Percentiles rank a stretch among this genome's conserved stretches.
These are phyloP conservation scores for Meloidogyne floridensis DNA, from an alignment of 1,140 invertebrate species.

Conservation along the genomic window DNA sequence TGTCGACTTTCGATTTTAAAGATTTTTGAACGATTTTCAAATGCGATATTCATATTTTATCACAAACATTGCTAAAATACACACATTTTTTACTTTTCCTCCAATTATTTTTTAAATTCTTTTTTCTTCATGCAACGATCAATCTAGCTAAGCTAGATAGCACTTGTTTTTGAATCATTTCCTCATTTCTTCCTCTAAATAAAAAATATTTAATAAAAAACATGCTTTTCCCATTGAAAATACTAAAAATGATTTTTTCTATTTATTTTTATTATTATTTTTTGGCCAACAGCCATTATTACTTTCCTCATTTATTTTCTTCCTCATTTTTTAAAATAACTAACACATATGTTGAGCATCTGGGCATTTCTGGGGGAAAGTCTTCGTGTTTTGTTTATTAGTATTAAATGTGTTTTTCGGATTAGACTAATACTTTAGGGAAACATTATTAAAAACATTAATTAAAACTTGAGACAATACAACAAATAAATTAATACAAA, in stretches of 20 bases:
- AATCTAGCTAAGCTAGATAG: neutral
- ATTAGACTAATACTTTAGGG: neutral
- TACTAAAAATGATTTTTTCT: neutral
- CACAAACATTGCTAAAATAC: too few relatives aligned
- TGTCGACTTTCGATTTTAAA: too few relatives aligned
- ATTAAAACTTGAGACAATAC: neutral
- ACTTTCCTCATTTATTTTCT: neutral
- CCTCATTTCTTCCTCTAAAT: neutral
- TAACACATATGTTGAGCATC: neutral
- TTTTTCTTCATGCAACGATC: too few relatives aligned
- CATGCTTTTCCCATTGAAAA: neutral
- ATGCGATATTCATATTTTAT: too few relatives aligned
- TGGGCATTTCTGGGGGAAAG: neutral
- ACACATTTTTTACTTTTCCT: too few relatives aligned
- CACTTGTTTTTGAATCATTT: neutral
- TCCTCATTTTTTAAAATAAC: neutral
- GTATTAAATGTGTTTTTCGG: neutral
- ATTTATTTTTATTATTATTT: constrained; percentile 2
- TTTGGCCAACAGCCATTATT: neutral
- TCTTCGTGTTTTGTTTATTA: constrained; percentile 7
- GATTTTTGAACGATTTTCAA: too few relatives aligned
- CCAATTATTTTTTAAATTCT: too few relatives aligned
- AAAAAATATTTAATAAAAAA: neutral
- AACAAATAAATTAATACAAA: too few relatives aligned
- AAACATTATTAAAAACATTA: neutral